Evolutionary conservation across 2,113 vertebrate genomes (phyloP).

Genomic region (Solea solea): DNA sequence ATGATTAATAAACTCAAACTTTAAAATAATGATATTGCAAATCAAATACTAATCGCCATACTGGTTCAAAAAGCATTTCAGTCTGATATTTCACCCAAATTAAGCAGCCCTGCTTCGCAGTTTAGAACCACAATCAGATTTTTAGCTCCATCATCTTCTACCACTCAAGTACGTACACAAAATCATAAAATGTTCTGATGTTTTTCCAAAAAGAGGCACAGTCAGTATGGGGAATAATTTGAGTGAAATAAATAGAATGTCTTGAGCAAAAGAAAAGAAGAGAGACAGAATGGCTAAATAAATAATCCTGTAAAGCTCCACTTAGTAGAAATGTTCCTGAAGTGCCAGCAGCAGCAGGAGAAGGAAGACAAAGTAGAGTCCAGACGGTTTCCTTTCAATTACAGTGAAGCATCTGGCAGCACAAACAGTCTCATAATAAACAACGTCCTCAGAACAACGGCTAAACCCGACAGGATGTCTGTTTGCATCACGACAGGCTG

Average conservation of each 20-base stretch:
- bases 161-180: no score
- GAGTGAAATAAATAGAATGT: conserved; percentile 18
- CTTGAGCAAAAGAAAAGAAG: conserved; percentile 19
- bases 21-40: no score
- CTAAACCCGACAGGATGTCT: conserved; percentile 50
- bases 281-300: conserved; percentile 40
- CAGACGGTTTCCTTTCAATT: conserved; percentile 70
- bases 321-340: conserved; percentile 49
- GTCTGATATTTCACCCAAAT: no score
- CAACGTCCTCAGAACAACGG: conserved; percentile 50
- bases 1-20: no score
- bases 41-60: no score
- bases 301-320: conserved; percentile 44
- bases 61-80: no score
- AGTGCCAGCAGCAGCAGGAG: conserved; percentile 49
- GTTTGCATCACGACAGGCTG: conserved; percentile 48
- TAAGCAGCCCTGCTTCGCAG: no score
- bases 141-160: no score
- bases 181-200: no score
- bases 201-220: background rate
- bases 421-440: conserved; percentile 41
- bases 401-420: conserved; percentile 70
- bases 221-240: background rate
- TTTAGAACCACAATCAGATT: no score
- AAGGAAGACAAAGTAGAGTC: conserved; percentile 48